Conservation (phyloP, 2,888 invertebrate species). For the Cepaea hortensis region DNA sequence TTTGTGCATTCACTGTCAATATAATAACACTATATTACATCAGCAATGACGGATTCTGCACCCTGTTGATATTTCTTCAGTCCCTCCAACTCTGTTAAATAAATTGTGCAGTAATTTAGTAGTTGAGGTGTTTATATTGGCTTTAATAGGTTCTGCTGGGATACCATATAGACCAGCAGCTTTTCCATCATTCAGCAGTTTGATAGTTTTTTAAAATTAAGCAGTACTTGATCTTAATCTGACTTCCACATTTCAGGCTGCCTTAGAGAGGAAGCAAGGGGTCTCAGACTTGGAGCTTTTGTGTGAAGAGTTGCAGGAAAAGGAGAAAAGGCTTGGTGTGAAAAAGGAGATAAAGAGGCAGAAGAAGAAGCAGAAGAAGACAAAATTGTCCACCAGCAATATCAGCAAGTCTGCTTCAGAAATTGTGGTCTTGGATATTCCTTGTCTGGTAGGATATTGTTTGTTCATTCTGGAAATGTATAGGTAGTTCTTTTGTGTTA, state of each 20-base stretch:
- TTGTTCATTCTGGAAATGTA: no score
- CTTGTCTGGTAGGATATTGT: slow-evolving; percentile 51
- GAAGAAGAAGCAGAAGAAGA: slow-evolving; percentile 76
- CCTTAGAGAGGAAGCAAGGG: slow-evolving; percentile 91
- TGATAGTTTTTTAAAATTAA: not conserved
- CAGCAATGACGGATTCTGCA: no score
- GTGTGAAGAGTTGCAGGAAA: slow-evolving; percentile 83
- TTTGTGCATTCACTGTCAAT: no score
- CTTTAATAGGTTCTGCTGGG: no score
- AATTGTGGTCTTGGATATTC: slow-evolving; percentile 58
- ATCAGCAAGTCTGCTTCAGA: slow-evolving; percentile 70
- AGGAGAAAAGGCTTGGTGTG: slow-evolving; percentile 89
- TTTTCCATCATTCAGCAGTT: no score
- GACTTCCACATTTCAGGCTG: slow-evolving; percentile 79
- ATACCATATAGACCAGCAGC: no score
- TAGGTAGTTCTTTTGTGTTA: no score
- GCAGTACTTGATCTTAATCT: not conserved
- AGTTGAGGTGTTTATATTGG: no score
- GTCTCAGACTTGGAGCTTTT: slow-evolving; percentile 91
- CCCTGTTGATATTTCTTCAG: no score
- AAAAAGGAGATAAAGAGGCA: slow-evolving; percentile 78
- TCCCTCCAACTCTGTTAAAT: no score
- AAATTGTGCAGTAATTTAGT: not conserved
- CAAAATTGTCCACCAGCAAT: slow-evolving; percentile 86
- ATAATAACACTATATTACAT: no score